A percentile compares a stretch with the other conserved stretches of the same genome.
These are phyloP conservation scores for Brachionus paranguensis DNA, from an alignment of 1,140 invertebrate genomes.

Conservation along the genomic window DNA sequence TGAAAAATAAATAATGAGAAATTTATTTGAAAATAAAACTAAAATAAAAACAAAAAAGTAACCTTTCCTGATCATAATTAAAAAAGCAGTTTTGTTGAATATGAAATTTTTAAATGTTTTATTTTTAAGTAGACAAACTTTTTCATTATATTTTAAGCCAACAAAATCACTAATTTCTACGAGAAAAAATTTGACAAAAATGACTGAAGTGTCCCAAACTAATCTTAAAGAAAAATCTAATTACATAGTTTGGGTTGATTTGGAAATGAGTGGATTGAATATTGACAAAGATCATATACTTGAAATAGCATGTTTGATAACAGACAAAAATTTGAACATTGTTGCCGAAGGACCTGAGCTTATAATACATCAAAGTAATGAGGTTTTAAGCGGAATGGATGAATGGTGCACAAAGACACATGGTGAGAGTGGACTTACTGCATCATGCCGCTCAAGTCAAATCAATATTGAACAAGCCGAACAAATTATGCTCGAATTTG, in stretches of 20 bases:
- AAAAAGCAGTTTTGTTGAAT: too few relatives aligned
- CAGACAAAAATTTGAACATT: constrained; percentile 58
- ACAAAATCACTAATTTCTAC: neutral
- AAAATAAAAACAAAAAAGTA: too few relatives aligned
- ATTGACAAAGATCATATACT: constrained; percentile 70
- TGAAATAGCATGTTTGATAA: constrained; percentile 80
- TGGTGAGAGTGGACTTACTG: constrained; percentile 69
- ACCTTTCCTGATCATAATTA: too few relatives aligned
- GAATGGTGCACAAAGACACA: constrained; percentile 75
- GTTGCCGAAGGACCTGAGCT: constrained; percentile 62
- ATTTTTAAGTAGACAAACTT: neutral
- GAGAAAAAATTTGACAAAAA: constrained; percentile 43
- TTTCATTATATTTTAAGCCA: neutral
- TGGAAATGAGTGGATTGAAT: constrained; percentile 73
- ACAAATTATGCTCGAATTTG: constrained; percentile 65
- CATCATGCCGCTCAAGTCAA: constrained; percentile 65
- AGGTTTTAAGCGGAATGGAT: constrained; percentile 69
- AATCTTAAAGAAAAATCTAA: neutral
- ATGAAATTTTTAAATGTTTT: neutral
- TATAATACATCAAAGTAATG: constrained; percentile 72
- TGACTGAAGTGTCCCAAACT: neutral
- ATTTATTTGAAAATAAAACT: too few relatives aligned
- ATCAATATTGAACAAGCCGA: constrained; percentile 66
- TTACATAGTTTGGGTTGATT: constrained; percentile 40
- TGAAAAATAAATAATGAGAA: too few relatives aligned